These are phyloP conservation scores for Dynastes maya DNA, from an alignment of 2,888 invertebrate species.

Conservation along the genomic window DNA sequence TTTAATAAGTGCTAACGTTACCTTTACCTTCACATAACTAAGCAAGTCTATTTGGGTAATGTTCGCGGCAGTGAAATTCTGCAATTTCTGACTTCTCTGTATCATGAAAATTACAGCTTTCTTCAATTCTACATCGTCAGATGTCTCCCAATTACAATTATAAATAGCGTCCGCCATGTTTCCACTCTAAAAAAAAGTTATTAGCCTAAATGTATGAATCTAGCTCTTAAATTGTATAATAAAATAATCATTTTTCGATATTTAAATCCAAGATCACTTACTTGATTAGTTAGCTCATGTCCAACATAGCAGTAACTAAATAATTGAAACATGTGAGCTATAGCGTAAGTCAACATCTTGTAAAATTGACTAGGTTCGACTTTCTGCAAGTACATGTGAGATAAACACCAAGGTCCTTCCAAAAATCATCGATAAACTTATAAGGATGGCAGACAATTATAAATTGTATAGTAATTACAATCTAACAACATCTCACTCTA, in stretches of 20 bases:
- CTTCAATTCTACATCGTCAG: conserved; percentile 25
- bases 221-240: no score
- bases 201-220: neutral
- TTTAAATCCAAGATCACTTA: neutral
- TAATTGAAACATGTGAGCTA: conserved; percentile 48
- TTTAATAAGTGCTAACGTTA: neutral
- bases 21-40: conserved; percentile 1
- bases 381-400: conserved; percentile 8
- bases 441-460: no score
- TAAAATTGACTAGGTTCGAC: conserved; percentile 25
- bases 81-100: conserved; percentile 39
- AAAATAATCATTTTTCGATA: no score
- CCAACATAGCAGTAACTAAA: conserved; percentile 48
- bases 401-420: neutral
- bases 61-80: conserved; percentile 14
- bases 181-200: conserved; percentile 30
- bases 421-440: no score
- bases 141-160: conserved; percentile 42
- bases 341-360: conserved; percentile 43
- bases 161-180: conserved; percentile 37
- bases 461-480: no score
- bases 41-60: conserved; percentile 14
- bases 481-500: no score
- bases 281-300: conserved; percentile 40
- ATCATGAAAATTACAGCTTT: conserved; percentile 42